phyloP scores from a whole-genome alignment of 2,113 vertebrate species.

The Pteropus alecto region DNA sequence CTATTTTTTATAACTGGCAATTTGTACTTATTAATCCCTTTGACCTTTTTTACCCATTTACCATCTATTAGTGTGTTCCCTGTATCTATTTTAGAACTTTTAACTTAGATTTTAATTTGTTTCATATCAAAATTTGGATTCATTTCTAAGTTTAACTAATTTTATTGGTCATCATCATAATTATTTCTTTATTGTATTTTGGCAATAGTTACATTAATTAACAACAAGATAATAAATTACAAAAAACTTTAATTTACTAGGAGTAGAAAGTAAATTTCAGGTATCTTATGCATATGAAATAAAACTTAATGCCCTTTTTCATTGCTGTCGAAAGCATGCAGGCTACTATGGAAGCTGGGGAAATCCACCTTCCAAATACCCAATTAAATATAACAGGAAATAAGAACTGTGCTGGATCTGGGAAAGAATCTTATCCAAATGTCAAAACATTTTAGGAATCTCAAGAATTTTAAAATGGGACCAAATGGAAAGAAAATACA shows the following conservation, averaged over 20 bases:
- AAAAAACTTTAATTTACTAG: not conserved
- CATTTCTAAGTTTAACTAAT: not conserved
- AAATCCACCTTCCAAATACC: not conserved
- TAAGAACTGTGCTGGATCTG: not conserved
- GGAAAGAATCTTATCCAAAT: not conserved
- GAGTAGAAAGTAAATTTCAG: not conserved
- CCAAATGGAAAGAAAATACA: not conserved
- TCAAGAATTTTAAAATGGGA: not conserved
- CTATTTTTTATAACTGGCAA: no score
- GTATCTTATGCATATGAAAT: not conserved
- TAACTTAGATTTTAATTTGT: not conserved
- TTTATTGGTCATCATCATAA: not conserved
- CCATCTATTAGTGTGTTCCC: no score
- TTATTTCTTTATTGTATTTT: not conserved
- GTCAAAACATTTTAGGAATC: not conserved
- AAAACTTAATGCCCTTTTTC: not conserved
- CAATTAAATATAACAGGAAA: not conserved
- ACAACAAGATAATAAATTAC: not conserved
- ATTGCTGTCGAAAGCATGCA: not conserved
- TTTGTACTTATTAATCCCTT: no score
- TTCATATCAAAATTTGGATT: not conserved
- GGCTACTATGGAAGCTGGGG: not conserved
- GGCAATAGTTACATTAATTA: not conserved
- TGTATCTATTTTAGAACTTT: not conserved
- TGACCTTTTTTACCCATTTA: no score